These are phyloP conservation scores for Orthosia incerta DNA, from an alignment of 2,888 invertebrate species.

Conservation along the genomic window DNA sequence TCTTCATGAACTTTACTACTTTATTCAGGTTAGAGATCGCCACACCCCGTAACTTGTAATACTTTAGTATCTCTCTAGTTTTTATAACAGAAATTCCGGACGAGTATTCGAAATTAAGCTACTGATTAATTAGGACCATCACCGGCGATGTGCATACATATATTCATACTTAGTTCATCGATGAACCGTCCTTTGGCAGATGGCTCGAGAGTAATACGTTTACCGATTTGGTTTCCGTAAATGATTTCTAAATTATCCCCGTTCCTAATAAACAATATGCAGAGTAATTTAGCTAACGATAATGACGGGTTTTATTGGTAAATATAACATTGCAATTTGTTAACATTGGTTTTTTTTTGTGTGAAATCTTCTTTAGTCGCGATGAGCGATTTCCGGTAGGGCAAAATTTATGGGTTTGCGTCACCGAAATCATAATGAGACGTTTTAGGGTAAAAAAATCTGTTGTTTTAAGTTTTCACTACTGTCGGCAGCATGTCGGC, in stretches of 20 bases:
- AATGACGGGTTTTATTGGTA: conserved; percentile 12
- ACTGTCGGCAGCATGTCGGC: too few relatives aligned
- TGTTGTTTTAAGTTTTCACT: too few relatives aligned
- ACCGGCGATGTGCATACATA: background rate
- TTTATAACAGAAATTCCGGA: background rate
- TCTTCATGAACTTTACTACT: conserved; percentile 42
- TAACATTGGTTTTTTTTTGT: background rate
- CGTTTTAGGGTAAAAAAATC: too few relatives aligned
- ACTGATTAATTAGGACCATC: conserved; percentile 28
- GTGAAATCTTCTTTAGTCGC: too few relatives aligned
- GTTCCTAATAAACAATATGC: conserved; percentile 11
- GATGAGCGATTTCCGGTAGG: too few relatives aligned
- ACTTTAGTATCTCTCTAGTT: conserved; percentile 10
- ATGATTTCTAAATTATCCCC: conserved; percentile 23
- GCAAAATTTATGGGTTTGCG: too few relatives aligned
- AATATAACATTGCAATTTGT: conserved; percentile 13
- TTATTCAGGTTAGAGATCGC: conserved; percentile 36
- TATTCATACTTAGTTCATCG: background rate
- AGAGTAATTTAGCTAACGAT: conserved; percentile 14
- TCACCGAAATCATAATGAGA: too few relatives aligned
- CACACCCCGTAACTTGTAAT: conserved; percentile 7
- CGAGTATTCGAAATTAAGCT: conserved; percentile 11
- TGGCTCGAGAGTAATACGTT: conserved; percentile 9
- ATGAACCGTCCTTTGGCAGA: conserved; percentile 11
- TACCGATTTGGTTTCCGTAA: conserved; percentile 23